A percentile compares a stretch with the other conserved stretches of the same genome.
Evolutionary conservation across 2,888 invertebrate genomes (phyloP).

Genomic region (Neoitamus cyanurus): DNA sequence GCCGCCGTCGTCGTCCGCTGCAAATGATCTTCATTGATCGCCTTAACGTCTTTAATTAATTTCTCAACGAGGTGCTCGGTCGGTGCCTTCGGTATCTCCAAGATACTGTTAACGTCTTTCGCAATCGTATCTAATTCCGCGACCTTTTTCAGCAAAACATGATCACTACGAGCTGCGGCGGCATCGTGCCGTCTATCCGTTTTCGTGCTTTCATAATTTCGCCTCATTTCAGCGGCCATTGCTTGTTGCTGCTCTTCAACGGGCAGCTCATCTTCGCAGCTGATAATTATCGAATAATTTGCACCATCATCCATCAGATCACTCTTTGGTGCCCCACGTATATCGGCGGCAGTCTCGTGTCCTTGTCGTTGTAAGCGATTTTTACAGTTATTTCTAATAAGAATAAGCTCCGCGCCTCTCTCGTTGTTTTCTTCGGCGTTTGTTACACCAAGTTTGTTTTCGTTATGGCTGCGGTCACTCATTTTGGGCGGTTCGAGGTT

Average conservation of each 20-base stretch:
- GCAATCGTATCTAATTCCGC: constrained; percentile 62
- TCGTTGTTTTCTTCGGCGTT: constrained; percentile 14
- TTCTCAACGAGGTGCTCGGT: constrained; percentile 57
- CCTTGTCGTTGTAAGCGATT: constrained; percentile 9
- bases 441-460: background rate
- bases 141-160: constrained; percentile 58
- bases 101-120: constrained; percentile 62
- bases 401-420: background rate
- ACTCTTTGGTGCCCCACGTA: background rate
- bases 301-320: background rate
- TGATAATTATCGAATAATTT: background rate
- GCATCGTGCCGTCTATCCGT: constrained; percentile 14
- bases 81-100: constrained; percentile 57
- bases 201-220: constrained; percentile 51
- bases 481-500: background rate
- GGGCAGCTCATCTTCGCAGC: background rate
- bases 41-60: constrained; percentile 60
- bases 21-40: constrained; percentile 64
- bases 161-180: background rate
- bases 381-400: constrained; percentile 19
- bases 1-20: background rate
- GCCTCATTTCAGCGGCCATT: background rate
- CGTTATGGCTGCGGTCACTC: background rate
- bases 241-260: background rate
- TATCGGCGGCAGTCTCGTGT: background rate